Evolutionary conservation across 2,888 invertebrate genomes (phyloP).

Genomic region (Erpobdella octoculata): DNA sequence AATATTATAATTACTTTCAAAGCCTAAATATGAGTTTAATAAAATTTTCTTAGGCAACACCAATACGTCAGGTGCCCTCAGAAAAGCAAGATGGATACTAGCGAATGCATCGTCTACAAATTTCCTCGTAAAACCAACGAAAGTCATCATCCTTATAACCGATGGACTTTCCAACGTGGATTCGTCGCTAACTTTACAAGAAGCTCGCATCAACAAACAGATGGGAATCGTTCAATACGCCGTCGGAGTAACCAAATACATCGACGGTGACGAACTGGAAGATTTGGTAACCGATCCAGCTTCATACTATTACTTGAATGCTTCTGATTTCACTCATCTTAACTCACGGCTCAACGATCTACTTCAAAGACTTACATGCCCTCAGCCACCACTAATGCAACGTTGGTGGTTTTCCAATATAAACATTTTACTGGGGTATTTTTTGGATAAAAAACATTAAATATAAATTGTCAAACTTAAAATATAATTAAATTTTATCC

Average conservation of each 20-base stretch:
- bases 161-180: constrained; percentile 31
- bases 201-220: constrained; percentile 27
- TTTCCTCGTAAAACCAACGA: not conserved
- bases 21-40: too few relatives aligned
- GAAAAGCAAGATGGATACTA: not conserved
- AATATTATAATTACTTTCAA: too few relatives aligned
- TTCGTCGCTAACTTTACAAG: constrained; percentile 21
- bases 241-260: constrained; percentile 13
- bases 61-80: constrained; percentile 30
- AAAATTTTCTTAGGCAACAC: constrained; percentile 27
- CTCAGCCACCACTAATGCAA: constrained; percentile 12
- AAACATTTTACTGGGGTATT: not conserved
- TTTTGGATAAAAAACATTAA: not conserved
- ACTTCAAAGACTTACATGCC: constrained; percentile 20
- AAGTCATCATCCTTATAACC: constrained; percentile 22
- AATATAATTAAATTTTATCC: too few relatives aligned
- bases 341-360: constrained; percentile 15
- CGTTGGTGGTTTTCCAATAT: constrained; percentile 3
- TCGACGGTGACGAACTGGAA: constrained; percentile 21
- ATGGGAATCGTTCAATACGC: not conserved
- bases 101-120: not conserved
- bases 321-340: constrained; percentile 18
- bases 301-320: constrained; percentile 18
- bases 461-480: not conserved
- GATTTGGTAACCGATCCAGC: constrained; percentile 24